These are phyloP conservation scores for Erebia epiphron DNA, from an alignment of 2,888 invertebrate genomes.

Conservation along the genomic window DNA sequence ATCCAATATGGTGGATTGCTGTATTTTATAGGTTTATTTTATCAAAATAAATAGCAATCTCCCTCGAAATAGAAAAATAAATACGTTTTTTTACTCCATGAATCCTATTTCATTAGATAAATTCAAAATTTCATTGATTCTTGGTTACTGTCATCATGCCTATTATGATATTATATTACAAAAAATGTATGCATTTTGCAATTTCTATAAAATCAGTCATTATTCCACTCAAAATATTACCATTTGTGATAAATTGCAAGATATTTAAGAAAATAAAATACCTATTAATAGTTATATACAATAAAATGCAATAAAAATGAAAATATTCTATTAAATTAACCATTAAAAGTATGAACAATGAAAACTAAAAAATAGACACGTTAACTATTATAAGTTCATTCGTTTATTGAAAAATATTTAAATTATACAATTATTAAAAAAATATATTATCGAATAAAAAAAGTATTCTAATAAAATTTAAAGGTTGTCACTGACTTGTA, in stretches of 20 bases:
- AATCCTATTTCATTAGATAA: too few relatives aligned
- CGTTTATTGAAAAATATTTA: too few relatives aligned
- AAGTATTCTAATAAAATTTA: background rate
- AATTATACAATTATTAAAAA: too few relatives aligned
- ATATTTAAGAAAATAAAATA: constrained; percentile 7
- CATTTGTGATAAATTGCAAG: constrained; percentile 21
- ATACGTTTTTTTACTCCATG: too few relatives aligned
- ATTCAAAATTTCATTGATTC: too few relatives aligned
- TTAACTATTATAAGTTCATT: background rate
- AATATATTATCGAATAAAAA: background rate
- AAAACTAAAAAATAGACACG: background rate
- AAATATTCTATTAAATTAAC: constrained; percentile 10
- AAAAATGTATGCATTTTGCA: background rate
- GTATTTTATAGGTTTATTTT: too few relatives aligned
- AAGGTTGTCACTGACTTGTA: background rate
- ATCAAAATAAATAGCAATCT: too few relatives aligned
- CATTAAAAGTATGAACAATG: constrained; percentile 17
- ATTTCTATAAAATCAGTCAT: constrained; percentile 4
- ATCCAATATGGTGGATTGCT: too few relatives aligned
- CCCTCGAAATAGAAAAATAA: too few relatives aligned
- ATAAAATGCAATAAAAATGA: constrained; percentile 8
- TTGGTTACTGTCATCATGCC: too few relatives aligned
- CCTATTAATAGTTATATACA: constrained; percentile 18
- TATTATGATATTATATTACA: background rate
- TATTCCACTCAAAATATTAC: constrained; percentile 17